Base-by-base conservation (phyloP, 2,888 invertebrate genomes). In the Acheta domesticus region DNA sequence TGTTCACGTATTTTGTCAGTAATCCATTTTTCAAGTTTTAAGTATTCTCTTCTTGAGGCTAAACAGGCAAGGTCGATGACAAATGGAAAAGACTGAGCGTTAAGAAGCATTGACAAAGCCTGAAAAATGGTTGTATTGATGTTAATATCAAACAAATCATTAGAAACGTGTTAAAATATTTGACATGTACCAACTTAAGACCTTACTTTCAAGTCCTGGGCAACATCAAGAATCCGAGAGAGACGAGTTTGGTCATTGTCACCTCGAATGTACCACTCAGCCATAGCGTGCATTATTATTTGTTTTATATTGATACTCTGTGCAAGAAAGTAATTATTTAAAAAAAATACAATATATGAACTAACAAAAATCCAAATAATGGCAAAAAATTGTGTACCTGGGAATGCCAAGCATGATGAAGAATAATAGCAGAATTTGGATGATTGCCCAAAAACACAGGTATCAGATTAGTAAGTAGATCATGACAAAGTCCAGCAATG, bases 21-120 rank as follows among this genome's bases (percentile, higher is more conserved):
- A 16, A 99, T 88, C 99, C 99, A 99, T 86, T 99, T 99, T 86
- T 99, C 99, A 23, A 99, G 88, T 86, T 99, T 99, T 16, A 99
- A 90, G 86, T 98, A 99, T 86, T 99, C 99, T 80, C 99, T 90
- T 78, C 99, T 89, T 0, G 99, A 98, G 0, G 99, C 99, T 82
- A 99, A 88, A 86, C 99, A 99, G 0, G 99, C 99, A 84, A 99
- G 88, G 87, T 99, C 99, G 83, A 99, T 98, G 74, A 98, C 96
- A 87, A 99, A 99, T n/a, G 94, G 92, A 86, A 96, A 96, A 0
- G 95, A 95, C 83, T 95, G 94, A 0, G 95, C 94, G 86, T 97
- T 98, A 76, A 99, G 88, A 79, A 99, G 89, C 85, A 95, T 91
- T 0, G 97, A 96, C 20, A 99, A 87, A 0, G 98, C 98, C 88